Evolutionary conservation across 2,888 invertebrate genomes (phyloP), one percentile per base, ranked within the genome.

Genomic region (Dicyrtoma fusca): DNA sequence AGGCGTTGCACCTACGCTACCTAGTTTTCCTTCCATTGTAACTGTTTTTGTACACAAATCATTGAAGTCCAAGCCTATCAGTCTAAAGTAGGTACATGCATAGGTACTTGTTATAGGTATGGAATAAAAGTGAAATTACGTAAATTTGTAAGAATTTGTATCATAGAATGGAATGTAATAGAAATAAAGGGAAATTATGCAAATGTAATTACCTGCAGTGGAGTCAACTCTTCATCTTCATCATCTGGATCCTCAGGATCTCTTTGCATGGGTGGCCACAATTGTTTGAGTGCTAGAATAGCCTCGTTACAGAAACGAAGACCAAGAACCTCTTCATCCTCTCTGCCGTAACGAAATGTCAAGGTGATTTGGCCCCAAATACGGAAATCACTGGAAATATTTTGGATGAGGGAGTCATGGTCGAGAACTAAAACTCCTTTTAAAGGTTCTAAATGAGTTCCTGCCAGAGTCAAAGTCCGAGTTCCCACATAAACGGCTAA

Each of bases 311-410:
- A 94, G 86, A 98, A 98, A 82, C 96, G 95, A 79, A 98, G 87
- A 0, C 98, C 98, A 90, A 98, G 93, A 25, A 98, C 97, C 85
- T 98, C 97, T 83, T 98, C 92, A 83, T 98, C 97, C 85, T 98
- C 97, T 61, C 97, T 87, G 0, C 97, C 97, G 83, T 98, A 98
- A 80, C 97, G 91, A 85, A 98, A 97, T 17, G 97, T 97, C 75
- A 97, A 87, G 11, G 75, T 74, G 51, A 79, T 79, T 78, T 80
- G 80, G 75, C 80, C 80, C 80, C 80, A 80, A 51, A 80, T 77
- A 62, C 79, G 72, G 63, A 79, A 78, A 59, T 77, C 74, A 59
- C 71, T 75, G 49, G 79, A 78, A 57, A 79, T 77, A 59, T 74
- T 75, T 74, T 76, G 74, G 23, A 72, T 89, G 61, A 92, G 86